Evolutionary conservation across 2,113 vertebrate genomes (phyloP).

Genomic region (Festucalex cinctus): DNA sequence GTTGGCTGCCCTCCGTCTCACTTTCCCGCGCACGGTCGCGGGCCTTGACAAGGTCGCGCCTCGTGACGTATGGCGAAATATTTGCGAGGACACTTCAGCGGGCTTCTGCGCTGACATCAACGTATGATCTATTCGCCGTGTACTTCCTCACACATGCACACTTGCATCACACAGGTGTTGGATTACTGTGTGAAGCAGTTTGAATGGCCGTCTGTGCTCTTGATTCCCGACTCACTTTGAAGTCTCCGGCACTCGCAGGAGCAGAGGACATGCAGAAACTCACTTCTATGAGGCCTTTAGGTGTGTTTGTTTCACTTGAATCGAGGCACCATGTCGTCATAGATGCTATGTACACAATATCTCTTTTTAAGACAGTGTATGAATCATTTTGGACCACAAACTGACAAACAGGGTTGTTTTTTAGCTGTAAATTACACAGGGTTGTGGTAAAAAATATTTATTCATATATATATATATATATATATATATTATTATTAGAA

Average conservation of each 20-base stretch:
- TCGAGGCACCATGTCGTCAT: slow-evolving; percentile 39
- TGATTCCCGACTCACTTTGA: slow-evolving; percentile 67
- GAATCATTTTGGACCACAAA: too few relatives aligned
- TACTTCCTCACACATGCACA: slow-evolving; percentile 3
- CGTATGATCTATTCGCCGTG: slow-evolving; percentile 14
- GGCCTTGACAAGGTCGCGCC: slow-evolving; percentile 16
- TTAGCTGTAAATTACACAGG: too few relatives aligned
- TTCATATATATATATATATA: too few relatives aligned
- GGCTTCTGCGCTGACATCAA: not conserved
- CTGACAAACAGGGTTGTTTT: too few relatives aligned
- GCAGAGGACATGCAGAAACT: slow-evolving; percentile 49
- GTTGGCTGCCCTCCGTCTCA: slow-evolving; percentile 29
- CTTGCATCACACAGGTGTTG: slow-evolving; percentile 60
- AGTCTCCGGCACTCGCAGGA: slow-evolving; percentile 55
- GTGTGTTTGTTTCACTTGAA: not conserved
- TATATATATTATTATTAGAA: too few relatives aligned
- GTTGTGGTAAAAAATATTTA: too few relatives aligned
- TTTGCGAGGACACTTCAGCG: slow-evolving; percentile 1
- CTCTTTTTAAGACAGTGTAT: not conserved
- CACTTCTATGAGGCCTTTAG: slow-evolving; percentile 58
- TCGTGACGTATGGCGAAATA: not conserved
- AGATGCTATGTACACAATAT: not conserved
- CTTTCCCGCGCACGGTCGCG: slow-evolving; percentile 23
- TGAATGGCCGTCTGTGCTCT: slow-evolving; percentile 61
- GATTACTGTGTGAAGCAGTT: slow-evolving; percentile 65